phyloP scores from a whole-genome alignment of 1,140 invertebrate genomes.

The Bombus sibiricus region DNA sequence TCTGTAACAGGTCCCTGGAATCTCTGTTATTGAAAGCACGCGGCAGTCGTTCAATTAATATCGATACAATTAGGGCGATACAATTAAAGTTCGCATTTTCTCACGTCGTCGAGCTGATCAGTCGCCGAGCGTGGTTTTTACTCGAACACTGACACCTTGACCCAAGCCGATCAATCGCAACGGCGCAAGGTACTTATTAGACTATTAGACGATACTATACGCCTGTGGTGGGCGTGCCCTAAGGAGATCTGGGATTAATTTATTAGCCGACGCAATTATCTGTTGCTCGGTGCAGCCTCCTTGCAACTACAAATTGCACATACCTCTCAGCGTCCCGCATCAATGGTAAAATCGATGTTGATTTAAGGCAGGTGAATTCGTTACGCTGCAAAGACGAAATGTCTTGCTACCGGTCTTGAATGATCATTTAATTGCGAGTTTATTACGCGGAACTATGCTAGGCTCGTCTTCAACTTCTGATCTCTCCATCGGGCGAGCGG shows the following conservation, averaged over 20 bases:
- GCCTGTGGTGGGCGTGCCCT: slow-evolving; percentile 69
- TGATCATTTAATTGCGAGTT: slow-evolving; percentile 64
- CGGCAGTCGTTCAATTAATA: neutral
- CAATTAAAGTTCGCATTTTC: slow-evolving; percentile 26
- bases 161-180: slow-evolving; percentile 44
- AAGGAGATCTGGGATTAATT: slow-evolving; percentile 72
- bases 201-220: slow-evolving; percentile 67
- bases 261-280: slow-evolving; percentile 75
- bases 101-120: slow-evolving; percentile 12
- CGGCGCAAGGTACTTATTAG: slow-evolving; percentile 59
- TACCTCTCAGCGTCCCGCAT: slow-evolving; percentile 40
- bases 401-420: slow-evolving; percentile 67
- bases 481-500: slow-evolving; percentile 16
- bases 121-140: neutral
- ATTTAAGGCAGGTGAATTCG: slow-evolving; percentile 37
- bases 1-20: slow-evolving; percentile 2
- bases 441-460: slow-evolving; percentile 39
- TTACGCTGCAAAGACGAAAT: slow-evolving; percentile 46
- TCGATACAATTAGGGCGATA: neutral
- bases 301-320: slow-evolving; percentile 48
- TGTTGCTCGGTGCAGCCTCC: slow-evolving; percentile 63
- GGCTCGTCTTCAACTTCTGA: neutral
- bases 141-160: slow-evolving; percentile 36
- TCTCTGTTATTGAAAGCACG: slow-evolving; percentile 15
- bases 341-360: slow-evolving; percentile 41